A percentile compares a stretch with the other conserved stretches of the same genome.
These are phyloP conservation scores for Ectropis crepuscularia DNA, from an alignment of 2,888 invertebrate genomes.

Conservation along the genomic window DNA sequence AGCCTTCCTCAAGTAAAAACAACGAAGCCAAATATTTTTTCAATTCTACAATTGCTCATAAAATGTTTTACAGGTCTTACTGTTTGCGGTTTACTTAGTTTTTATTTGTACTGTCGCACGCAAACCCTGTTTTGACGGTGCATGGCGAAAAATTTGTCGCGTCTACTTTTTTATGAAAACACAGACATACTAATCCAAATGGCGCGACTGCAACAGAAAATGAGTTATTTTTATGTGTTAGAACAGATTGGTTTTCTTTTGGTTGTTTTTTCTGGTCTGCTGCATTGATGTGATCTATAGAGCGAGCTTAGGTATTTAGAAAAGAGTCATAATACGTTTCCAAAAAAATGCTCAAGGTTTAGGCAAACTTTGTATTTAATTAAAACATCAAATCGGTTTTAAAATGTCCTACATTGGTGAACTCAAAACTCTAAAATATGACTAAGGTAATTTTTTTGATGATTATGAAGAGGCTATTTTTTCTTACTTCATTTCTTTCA, in stretches of 20 bases:
- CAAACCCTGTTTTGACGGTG: constrained; percentile 59
- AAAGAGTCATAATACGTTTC: no score
- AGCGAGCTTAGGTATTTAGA: no score
- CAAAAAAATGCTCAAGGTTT: no score
- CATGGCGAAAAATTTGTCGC: constrained; percentile 65
- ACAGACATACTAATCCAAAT: constrained; percentile 3
- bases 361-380: no score
- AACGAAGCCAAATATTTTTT: constrained; percentile 42
- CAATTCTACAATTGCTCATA: constrained; percentile 43
- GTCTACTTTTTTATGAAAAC: constrained; percentile 51
- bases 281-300: no score
- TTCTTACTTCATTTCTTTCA: no score
- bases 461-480: no score
- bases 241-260: neutral
- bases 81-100: constrained; percentile 39
- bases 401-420: no score
- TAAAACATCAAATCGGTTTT: no score
- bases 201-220: neutral
- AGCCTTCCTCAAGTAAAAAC: constrained; percentile 21
- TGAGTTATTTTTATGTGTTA: neutral
- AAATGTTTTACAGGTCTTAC: constrained; percentile 42
- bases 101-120: constrained; percentile 50
- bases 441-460: no score
- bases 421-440: no score
- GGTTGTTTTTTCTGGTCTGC: no score